Base-by-base conservation (phyloP, 2,888 invertebrate species). In the Platycheirus rosarum region DNA sequence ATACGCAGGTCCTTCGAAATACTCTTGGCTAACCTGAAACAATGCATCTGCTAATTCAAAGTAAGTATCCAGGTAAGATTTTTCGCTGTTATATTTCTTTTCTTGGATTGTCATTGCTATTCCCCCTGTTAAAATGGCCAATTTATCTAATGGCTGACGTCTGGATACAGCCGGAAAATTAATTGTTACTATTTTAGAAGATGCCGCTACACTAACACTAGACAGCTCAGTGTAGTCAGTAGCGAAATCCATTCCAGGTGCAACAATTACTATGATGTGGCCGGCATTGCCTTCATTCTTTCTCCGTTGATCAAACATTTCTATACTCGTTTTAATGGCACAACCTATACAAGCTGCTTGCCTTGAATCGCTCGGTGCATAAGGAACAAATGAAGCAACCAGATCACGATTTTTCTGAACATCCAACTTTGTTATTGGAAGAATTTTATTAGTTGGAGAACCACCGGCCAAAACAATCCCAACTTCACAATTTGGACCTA, bases 241-340 rank as follows among this genome's bases (percentile, higher is more conserved):
- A 6, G 89, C 86, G 42, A 90, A 89, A 37, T 85, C 84, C 88
- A 92, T 92, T 9, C 93, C 93, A 2, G 93, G 92, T 0, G 92
- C 92, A 37, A 93, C 91, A 1, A 93, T 87, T 0, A 93, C 89
- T 44, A 93, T 91, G 3, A 93, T 91, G 46, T 92, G 92, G 75
- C 91, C 91, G 0, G 92, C 92, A 2, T 91, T 89, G 6, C 92
- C 93, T 48, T 90, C 87, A 1, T 87, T 85, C 55, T 86, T 87
- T 0, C 88, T 88, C 3, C 91, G 87, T 0, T 91, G 90, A 48
- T 91, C 90, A 26, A 93, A 86, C 91, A 93, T 92, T 85, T 91
- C 85, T 1, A 87, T 73, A 0, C 85, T 80, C 13, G 79, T 60
- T 5, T 57, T 57, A 0, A 87, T 55, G 0, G 86, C 86, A 51